Evolutionary conservation across 2,888 invertebrate species (phyloP), one percentile per base, ranked within the genome.

Genomic region (Noctua pronuba): DNA sequence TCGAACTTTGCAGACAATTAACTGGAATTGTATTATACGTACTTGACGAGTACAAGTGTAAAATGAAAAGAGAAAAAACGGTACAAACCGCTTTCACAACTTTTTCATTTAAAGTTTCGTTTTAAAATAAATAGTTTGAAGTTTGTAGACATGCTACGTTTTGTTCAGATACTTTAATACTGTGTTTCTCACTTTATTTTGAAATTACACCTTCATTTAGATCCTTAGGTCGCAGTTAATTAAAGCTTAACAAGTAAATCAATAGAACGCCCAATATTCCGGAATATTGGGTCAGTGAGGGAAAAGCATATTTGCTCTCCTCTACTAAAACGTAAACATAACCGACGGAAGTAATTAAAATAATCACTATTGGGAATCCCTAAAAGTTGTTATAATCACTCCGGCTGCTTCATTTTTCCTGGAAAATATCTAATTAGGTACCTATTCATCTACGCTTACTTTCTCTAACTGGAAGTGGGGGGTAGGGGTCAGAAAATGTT

Each of bases 41-140:
- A 67, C 71, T 84, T 84, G 79, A 79, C 78, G 79, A 84, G 44
- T 79, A 79, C 68, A 79, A 84, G 79, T 79, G 75, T 72, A 87
- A 85, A 82, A 77, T 81, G 58, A 78, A 82, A 88, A 74, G 58
- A 78, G 58, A 78, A 85, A 78, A 80, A 75, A 41, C 55, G 3
- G 41, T 70, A 77, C 78, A 79, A 87, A 87, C 82, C 88, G 78
- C 75, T 84, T 78, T 80, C 55, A 41, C 60, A 80, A 88, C 80
- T 84, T 88, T 85, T 84, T 84, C 80, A 88, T 87, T 85, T 83
- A 83, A 87, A 89, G 78, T 88, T 86, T 84, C 38, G 46, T 80
- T 70, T 83, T 77, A 86, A 88, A 89, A 84, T 77, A 88, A 89
- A 84, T 77, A 82, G 65, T 82, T 64, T 76, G 16, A 89, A 84